phyloP scores from a whole-genome alignment of 2,113 vertebrate genomes.

The Oophaga pumilio region DNA sequence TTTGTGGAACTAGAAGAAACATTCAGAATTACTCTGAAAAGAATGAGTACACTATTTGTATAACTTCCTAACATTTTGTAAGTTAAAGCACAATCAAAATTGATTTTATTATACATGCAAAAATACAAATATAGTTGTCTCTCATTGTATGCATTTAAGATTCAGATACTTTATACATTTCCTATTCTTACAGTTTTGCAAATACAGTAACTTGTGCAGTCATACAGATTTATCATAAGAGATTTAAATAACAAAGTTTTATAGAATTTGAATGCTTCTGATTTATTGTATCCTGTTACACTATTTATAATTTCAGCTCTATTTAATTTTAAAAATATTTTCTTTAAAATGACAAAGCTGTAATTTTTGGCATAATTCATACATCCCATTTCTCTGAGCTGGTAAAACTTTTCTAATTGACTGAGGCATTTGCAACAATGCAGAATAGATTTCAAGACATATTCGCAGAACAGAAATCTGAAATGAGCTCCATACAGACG shows the following conservation, averaged over 20 bases:
- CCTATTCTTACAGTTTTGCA: not conserved
- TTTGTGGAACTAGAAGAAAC: not conserved
- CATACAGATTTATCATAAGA: not conserved
- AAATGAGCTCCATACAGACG: constrained; percentile 1
- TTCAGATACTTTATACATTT: not conserved
- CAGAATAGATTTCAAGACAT: constrained; percentile 26
- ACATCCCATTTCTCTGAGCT: not conserved
- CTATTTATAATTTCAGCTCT: not conserved
- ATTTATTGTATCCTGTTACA: constrained; percentile 6
- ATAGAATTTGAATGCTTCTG: not conserved
- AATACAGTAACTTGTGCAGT: not conserved
- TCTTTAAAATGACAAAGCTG: not conserved
- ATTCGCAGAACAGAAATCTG: not conserved
- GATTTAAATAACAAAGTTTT: constrained; percentile 35
- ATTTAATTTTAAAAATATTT: constrained; percentile 11
- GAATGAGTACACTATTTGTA: not conserved
- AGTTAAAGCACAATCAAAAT: not conserved
- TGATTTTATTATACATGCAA: not conserved
- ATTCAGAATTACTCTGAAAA: not conserved
- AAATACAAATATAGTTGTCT: constrained; percentile 4
- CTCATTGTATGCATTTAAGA: not conserved
- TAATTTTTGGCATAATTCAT: constrained; percentile 26
- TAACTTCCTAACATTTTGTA: not conserved
- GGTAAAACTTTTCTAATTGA: constrained; percentile 5
- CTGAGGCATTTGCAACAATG: constrained; percentile 2